These are phyloP conservation scores for Pterostichus madidus DNA, from an alignment of 2,888 invertebrate genomes.

Conservation along the genomic window DNA sequence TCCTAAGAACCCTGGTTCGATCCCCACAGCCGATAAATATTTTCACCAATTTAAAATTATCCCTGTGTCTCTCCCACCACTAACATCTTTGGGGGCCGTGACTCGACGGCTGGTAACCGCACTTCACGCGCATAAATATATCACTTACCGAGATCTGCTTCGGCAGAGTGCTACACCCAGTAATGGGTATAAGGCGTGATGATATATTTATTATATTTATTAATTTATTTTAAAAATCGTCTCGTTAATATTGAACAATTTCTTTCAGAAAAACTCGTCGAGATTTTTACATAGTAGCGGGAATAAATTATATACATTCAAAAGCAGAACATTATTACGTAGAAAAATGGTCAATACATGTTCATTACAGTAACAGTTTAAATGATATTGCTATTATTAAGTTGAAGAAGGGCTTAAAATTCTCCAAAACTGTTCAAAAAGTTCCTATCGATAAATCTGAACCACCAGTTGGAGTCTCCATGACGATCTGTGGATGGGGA, in stretches of 20 bases:
- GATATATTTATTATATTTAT: too few species aligned
- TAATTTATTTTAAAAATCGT: not conserved
- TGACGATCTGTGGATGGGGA: slow-evolving; percentile 5
- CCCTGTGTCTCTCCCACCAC: too few species aligned
- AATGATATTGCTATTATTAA: slow-evolving; percentile 4
- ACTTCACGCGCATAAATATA: too few species aligned
- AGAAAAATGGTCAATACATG: not conserved
- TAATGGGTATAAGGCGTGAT: too few species aligned
- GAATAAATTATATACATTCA: too few species aligned
- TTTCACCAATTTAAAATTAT: too few species aligned
- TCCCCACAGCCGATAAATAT: too few species aligned
- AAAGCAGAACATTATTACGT: not conserved
- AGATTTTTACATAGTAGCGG: not conserved
- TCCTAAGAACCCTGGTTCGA: too few species aligned
- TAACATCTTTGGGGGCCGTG: too few species aligned
- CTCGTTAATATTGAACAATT: not conserved
- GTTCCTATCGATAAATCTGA: not conserved
- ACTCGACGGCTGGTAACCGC: too few species aligned
- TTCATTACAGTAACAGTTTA: not conserved
- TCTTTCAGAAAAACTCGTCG: not conserved
- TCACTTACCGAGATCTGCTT: too few species aligned
- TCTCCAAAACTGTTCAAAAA: not conserved
- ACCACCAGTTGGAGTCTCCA: not conserved
- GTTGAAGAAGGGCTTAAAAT: not conserved
- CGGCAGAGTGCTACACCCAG: too few species aligned